These are phyloP conservation scores for Nothocercus julius DNA, from an alignment of 2,113 vertebrate genomes.

Conservation along the genomic window DNA sequence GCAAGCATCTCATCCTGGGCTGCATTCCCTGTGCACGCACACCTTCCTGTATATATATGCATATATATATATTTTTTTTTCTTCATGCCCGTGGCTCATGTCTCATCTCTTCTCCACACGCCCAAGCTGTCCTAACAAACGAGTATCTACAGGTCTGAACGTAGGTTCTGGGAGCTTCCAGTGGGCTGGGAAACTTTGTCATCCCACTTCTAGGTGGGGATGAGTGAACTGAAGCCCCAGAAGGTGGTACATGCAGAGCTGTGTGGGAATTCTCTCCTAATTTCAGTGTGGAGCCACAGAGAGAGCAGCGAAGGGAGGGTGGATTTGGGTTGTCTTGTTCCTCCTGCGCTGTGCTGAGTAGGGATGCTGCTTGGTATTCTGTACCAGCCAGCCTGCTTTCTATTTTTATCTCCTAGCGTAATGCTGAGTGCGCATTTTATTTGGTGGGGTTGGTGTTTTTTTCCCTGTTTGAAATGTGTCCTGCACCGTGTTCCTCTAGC, in stretches of 20 bases:
- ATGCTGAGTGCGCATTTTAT: conserved; percentile 58
- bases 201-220: not conserved
- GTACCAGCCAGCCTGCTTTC: conserved; percentile 23
- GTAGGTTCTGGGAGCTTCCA: not conserved
- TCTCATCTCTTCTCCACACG: not conserved
- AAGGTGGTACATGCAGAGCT: fast-evolving
- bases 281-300: not conserved
- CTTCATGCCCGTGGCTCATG: not conserved
- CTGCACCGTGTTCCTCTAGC: conserved; percentile 26
- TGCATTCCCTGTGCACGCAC: not conserved
- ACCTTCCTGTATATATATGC: not conserved
- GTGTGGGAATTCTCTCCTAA: not conserved
- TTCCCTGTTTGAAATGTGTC: not conserved
- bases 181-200: not conserved
- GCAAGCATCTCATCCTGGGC: not conserved
- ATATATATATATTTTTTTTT: not conserved
- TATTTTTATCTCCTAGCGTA: conserved; percentile 56
- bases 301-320: not conserved
- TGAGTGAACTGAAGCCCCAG: not conserved
- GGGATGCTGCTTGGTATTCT: conserved; percentile 35
- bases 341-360: not conserved
- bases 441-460: not conserved
- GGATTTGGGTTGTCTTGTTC: conserved; percentile 1
- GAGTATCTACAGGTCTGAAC: not conserved
- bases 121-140: not conserved